A percentile compares a stretch with the other conserved stretches of the same genome.
Conservation (phyloP, 2,888 invertebrate genomes). For the Pollenia amentaria region DNA sequence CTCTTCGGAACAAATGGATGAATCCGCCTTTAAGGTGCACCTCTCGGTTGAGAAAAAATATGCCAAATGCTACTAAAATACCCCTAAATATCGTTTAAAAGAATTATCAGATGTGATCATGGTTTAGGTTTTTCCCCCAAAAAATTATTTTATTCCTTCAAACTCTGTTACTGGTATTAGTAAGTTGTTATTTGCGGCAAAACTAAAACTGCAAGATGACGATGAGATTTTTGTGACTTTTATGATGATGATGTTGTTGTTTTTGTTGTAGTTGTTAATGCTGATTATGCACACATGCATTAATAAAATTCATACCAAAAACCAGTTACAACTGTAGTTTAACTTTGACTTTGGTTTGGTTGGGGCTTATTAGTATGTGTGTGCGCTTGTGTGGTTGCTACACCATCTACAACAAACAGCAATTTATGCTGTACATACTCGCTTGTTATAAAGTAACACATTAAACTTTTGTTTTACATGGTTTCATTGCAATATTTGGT, state of each 20-base stretch:
- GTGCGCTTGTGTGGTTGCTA: conserved; percentile 7
- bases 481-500: conserved; percentile 34
- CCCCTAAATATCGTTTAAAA: too few relatives aligned
- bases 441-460: background rate
- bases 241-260: conserved; percentile 9
- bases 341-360: conserved; percentile 67
- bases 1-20: too few relatives aligned
- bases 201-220: conserved; percentile 10
- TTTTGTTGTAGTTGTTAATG: background rate
- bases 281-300: conserved; percentile 56
- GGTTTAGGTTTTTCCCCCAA: background rate
- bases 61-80: too few relatives aligned
- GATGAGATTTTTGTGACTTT: conserved; percentile 36
- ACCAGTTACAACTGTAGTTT: conserved; percentile 62
- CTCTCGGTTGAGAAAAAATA: too few relatives aligned
- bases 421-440: background rate
- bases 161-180: conserved; percentile 1
- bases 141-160: background rate
- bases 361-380: conserved; percentile 9
- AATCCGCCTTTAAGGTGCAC: too few relatives aligned
- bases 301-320: conserved; percentile 51
- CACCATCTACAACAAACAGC: background rate
- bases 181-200: conserved; percentile 31
- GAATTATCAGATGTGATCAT: too few relatives aligned
- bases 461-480: conserved; percentile 23